Evolutionary conservation across 2,113 vertebrate species (phyloP), one percentile per base, ranked within the genome.

Genomic region (Lamprologus speciosus): DNA sequence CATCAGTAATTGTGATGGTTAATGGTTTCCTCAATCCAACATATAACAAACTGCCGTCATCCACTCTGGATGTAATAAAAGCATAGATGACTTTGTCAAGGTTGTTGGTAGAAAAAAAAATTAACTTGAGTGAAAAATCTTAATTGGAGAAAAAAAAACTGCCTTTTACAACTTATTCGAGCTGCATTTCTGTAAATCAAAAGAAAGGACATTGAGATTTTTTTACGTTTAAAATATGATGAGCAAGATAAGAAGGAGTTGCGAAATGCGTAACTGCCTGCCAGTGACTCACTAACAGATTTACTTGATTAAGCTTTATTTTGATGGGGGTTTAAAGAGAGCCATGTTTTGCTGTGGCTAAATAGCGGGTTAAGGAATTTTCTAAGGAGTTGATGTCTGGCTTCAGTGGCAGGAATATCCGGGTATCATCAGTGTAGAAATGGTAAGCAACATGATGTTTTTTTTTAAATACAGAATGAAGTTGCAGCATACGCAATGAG

Each of bases 231-330:
- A 70, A 10, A 16, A 70, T 42, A 42, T 70, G 8, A 16, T 42
- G 0, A 23, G 35, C 8, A 0, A 42, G 37, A n/a, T 68, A 58
- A 28, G 13, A 28, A 58, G 55, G 26, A 58, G 0, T 16, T 58
- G 55, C 13, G 1, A 5, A 16, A 16, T 58, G 55, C 5, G 2
- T 28, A 58, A 28, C 26, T 28, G 55, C 26, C 26, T 28, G 26
- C 26, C 3, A 28, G 55, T 16, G 63, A 37, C 33, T 68, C 33
- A 21, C 63, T 37, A 37, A 68, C 33, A 68, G 33, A 2, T 65
- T 65, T 37, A 37, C 10, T 35, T 65, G 6, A 65, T 65, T 65
- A 65, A 65, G 19, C 17, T 37, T 68, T 21, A 68, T 37, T 68
- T 68, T 68, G 10, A 37, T 37, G 19, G 33, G 11, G 60, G 19